Base-by-base conservation (phyloP, 2,888 invertebrate genomes). In the Epistrophe grossulariae region DNA sequence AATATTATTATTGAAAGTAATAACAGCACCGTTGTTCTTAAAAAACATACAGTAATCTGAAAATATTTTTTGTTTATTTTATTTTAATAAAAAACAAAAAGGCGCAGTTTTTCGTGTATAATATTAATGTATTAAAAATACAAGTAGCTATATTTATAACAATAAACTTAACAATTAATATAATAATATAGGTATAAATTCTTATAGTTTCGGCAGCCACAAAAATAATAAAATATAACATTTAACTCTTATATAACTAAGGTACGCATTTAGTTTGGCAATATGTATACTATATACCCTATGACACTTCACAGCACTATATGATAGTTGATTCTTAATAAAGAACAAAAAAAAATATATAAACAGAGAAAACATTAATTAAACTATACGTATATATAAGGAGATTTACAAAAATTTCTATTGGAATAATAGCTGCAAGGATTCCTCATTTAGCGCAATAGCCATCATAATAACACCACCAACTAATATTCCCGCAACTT, bases 401-500 rank as follows among this genome's bases (percentile, higher is more conserved):
- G 13, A 60, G 38, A 38, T 59, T 35, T 9, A 13, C 40, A 24
- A 1, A 35, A 52, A 10, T n/a, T 38, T 17, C 72, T 90, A 91
- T 89, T 91, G 82, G 66, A 91, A 91, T 24, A 91, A 77, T 74
- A 85, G 84, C 81, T 90, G 90, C 55, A 93, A 84, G 68, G 90
- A 89, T 79, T 95, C 94, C 92, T 97, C 97, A 90, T 96, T 95
- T 7, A 96, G 91, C 2, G 96, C 96, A 88, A 97, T 97, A 79
- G 95, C 90, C 74, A 96, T 92, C 97, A 97, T 97, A 85, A 97
- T 95, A 43, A 94, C 92, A 57, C 95, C 95, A 1, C 97, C 97
- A 2, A 94, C 90, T 28, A 95, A 91, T 88, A 97, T 95, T 15
- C 97, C 97, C 10, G 94, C 88, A 28, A 95, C 92, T 89, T 96